Base-by-base conservation (phyloP, 2,888 invertebrate genomes). In the Bugulina stolonifera region DNA sequence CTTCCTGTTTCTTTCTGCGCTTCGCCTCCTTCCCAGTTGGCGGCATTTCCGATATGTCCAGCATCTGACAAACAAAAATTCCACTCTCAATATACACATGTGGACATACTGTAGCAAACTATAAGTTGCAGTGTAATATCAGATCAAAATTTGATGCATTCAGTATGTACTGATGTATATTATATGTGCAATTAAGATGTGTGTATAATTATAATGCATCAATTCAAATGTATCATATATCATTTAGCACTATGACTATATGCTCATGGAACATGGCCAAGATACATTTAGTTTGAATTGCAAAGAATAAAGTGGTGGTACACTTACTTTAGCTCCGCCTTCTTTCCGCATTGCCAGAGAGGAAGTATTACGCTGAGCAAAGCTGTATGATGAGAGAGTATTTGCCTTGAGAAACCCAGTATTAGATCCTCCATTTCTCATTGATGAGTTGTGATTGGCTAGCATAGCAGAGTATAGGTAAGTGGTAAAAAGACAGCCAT, bases 11-110 rank as follows among this genome's bases (percentile, higher is more conserved):
- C 74, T 78, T 80, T 77, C 94, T 88, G 84, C 94, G 92, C 83
- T 95, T 95, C 23, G 93, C 93, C 76, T 85, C 85, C 73, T 83
- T 90, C 0, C 91, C 90, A 14, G 92, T 92, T 35, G 93, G 85
- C 0, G 96, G 96, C 81, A 94, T 93, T 81, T 97, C 96, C 1
- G 91, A 90, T 79, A 97, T 94, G 83, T 96, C 96, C 54, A 97
- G 86, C 69, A 97, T 87, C 86, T 85, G 71, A 27, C 54, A 75
- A 74, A 55, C 23, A 23, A 35, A 35, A 69, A 71, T 22, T 52
- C 22, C 22, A 52, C n/a, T n/a, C n/a, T n/a, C n/a, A n/a, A n/a
- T n/a, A n/a, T n/a, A n/a, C n/a, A n/a, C n/a, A n/a, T n/a, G n/a
- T n/a, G n/a, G n/a, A n/a, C n/a, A n/a, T n/a, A n/a, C n/a, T 43